A percentile compares a stretch with the other conserved stretches of the same genome.
These are phyloP conservation scores for Trichomalopsis sarcophagae DNA, from an alignment of 1,140 invertebrate species.

Conservation along the genomic window DNA sequence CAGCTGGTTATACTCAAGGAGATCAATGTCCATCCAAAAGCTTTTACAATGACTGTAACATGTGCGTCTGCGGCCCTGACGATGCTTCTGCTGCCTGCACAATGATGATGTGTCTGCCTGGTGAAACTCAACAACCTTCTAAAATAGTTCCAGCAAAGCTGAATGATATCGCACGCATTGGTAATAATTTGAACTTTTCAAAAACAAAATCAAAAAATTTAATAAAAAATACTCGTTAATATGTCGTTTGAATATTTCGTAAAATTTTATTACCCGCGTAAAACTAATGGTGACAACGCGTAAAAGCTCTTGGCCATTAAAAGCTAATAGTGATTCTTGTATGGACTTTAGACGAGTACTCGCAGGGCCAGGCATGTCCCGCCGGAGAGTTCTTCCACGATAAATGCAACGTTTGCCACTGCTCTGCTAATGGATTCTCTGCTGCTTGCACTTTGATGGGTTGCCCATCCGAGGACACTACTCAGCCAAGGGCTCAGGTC, in stretches of 20 bases:
- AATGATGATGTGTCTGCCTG: too few relatives aligned
- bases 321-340: neutral
- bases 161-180: too few relatives aligned
- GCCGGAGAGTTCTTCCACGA: neutral
- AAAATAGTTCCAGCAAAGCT: too few relatives aligned
- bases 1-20: too few relatives aligned
- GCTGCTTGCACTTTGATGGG: conserved; percentile 17
- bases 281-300: neutral
- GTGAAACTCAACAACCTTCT: too few relatives aligned
- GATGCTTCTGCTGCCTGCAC: too few relatives aligned
- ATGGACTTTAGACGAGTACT: neutral
- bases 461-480: neutral
- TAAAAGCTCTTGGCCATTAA: neutral
- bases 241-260: neutral
- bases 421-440: conserved; percentile 26
- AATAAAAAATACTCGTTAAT: neutral
- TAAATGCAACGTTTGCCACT: conserved; percentile 25
- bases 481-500: neutral
- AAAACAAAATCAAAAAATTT: neutral
- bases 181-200: too few relatives aligned
- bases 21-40: too few relatives aligned
- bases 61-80: too few relatives aligned
- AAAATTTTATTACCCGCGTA: neutral
- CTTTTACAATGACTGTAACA: too few relatives aligned
- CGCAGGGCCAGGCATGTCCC: neutral